Base-by-base conservation (phyloP, 92 coral and sea anemone genomes). In the Heteractis magnifica region DNA sequence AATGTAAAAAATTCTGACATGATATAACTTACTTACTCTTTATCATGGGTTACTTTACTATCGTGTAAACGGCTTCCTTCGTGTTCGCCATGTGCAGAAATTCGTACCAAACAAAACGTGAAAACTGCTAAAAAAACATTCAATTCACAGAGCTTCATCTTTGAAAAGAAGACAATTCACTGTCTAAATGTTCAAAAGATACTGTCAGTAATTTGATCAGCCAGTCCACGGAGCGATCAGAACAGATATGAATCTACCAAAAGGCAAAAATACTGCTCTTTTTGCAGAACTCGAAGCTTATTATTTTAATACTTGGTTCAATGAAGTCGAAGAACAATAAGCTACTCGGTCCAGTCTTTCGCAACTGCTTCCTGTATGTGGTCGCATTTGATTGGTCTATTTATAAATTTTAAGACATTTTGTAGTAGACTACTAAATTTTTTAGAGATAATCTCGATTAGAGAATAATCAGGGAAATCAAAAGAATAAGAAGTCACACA, bases 11-110 rank as follows among this genome's bases (percentile, higher is more conserved):
- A 49, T 16, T 7, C 78, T 0, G 6, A n/a, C 6, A 49, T 49
- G 18, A 14, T 62, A 62, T n/a, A 74, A 19, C 6, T 15, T 15
- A 92, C 98, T 92, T 90, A 96, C 99, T 96, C 99, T 92, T 90
- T 94, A 85, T 96, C 99, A 52, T 94, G 99, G 55, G 94, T 91
- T 18, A 87, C 80, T 83, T 96, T 96, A 23, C 98, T 75, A 84
- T 97, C 98, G 78, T 91, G 98, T 7, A 97, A 79, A 26, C 92
- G 93, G 75, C 88, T 95, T 72, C 90, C 91, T 75, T 88, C 84
- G n/a, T 84, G 88, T 5, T 77, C 83, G 23, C 83, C 87, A 77
- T 83, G 87, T 70, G 89, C 80, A 12, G 19, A 20, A 7, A 68
- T 68, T 4, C 5, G 73, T 23, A n/a, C 9, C 73, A 26, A 41